Evolutionary conservation across 2,113 vertebrate species (phyloP).

Genomic region (Tenrec ecaudatus): DNA sequence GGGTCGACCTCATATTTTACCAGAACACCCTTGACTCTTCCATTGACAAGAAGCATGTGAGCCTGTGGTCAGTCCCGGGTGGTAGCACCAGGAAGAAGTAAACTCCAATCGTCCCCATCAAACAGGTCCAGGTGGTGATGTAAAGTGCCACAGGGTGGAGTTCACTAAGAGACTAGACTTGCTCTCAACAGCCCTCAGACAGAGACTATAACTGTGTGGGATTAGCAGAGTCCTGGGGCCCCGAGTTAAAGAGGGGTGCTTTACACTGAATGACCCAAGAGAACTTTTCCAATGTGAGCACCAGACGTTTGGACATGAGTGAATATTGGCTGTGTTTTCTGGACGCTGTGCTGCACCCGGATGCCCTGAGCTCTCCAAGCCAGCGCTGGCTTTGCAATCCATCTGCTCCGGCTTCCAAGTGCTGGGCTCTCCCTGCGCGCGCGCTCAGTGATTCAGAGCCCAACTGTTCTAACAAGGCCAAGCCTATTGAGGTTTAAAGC

Average conservation of each 20-base stretch:
- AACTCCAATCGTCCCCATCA: neutral
- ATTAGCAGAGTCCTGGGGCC: slow-evolving; percentile 58
- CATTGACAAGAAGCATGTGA: neutral
- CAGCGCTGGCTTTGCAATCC: slow-evolving; percentile 82
- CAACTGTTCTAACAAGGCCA: slow-evolving; percentile 67
- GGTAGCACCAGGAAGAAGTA: neutral
- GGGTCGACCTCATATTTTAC: neutral
- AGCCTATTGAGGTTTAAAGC: slow-evolving; percentile 9
- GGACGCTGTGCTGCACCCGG: slow-evolving; percentile 78
- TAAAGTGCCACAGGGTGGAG: neutral
- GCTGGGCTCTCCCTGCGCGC: slow-evolving; percentile 65
- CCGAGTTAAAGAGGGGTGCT: slow-evolving; percentile 53
- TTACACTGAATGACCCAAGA: slow-evolving; percentile 69
- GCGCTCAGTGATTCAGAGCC: slow-evolving; percentile 77
- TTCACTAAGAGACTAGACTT: neutral
- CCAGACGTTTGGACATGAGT: slow-evolving; percentile 81
- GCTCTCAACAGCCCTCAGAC: slow-evolving; percentile 18
- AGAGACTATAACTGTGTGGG: slow-evolving; percentile 44
- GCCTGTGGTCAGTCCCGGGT: neutral
- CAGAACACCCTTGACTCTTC: neutral
- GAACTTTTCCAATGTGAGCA: slow-evolving; percentile 66
- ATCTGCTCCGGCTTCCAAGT: slow-evolving; percentile 70
- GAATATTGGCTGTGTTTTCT: slow-evolving; percentile 82
- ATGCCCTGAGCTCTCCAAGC: slow-evolving; percentile 77
- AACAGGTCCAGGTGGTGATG: neutral